A percentile compares a stretch with the other conserved stretches of the same genome.
These are phyloP conservation scores for Plebejus anna DNA, from an alignment of 2,888 invertebrate species.

Conservation along the genomic window DNA sequence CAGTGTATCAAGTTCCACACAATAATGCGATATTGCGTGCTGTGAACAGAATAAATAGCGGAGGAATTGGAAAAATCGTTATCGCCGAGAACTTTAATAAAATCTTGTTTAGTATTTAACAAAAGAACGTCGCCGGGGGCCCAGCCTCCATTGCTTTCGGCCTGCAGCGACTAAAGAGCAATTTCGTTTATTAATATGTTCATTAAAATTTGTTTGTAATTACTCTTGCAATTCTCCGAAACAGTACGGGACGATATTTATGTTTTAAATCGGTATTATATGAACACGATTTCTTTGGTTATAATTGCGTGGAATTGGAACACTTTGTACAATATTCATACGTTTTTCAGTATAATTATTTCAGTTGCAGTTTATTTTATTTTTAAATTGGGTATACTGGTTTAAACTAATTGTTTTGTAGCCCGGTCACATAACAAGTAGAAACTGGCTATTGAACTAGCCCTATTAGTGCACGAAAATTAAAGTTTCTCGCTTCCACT, in stretches of 20 bases:
- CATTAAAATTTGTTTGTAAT: conserved; percentile 21
- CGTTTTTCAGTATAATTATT: neutral
- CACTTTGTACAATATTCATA: neutral
- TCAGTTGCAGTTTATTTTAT: neutral
- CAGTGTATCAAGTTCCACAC: conserved; percentile 16
- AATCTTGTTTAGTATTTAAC: conserved; percentile 57
- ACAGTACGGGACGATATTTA: neutral
- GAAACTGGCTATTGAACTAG: too few relatives aligned
- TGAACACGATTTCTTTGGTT: neutral
- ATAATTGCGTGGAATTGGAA: neutral
- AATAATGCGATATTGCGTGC: conserved; percentile 21
- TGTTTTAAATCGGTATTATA: neutral
- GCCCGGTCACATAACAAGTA: too few relatives aligned
- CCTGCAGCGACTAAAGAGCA: conserved; percentile 41
- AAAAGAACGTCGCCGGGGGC: conserved; percentile 50
- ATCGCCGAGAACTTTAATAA: conserved; percentile 53
- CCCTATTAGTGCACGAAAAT: too few relatives aligned
- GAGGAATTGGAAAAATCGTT: conserved; percentile 38
- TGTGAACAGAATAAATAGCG: conserved; percentile 31
- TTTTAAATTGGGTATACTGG: too few relatives aligned
- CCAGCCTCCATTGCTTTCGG: conserved; percentile 45
- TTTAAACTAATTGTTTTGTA: too few relatives aligned
- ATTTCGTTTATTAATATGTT: conserved; percentile 31
- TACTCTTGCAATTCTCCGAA: conserved; percentile 10
- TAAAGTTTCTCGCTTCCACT: too few relatives aligned